Conservation (phyloP, 2,797 vertebrate genomes). For the Pangasius sanitwongsei region DNA sequence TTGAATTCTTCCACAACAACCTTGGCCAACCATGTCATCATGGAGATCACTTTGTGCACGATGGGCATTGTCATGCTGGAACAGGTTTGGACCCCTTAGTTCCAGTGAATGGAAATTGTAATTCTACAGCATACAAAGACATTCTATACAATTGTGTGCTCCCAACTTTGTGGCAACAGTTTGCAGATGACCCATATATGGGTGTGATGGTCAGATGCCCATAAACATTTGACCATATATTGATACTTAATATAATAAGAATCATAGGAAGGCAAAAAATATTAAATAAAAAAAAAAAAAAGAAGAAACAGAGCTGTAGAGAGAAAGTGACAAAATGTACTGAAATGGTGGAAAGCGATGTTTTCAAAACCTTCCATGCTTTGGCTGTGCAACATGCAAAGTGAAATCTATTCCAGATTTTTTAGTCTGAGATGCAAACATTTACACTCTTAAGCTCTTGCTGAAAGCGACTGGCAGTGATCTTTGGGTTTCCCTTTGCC, state of each 20-base stretch:
- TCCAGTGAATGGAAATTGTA: neutral
- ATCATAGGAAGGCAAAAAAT: neutral
- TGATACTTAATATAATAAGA: neutral
- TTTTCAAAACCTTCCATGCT: neutral
- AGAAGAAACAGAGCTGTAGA: neutral
- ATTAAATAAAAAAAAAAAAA: no score
- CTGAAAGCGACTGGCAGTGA: neutral
- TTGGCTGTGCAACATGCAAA: neutral
- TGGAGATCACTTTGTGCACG: neutral
- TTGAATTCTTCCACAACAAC: neutral
- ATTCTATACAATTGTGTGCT: neutral
- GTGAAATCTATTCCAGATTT: conserved; percentile 12
- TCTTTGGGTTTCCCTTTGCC: neutral
- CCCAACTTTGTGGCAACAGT: neutral
- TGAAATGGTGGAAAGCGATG: neutral
- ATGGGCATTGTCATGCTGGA: neutral
- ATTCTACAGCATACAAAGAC: neutral
- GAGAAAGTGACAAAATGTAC: neutral
- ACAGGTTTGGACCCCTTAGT: neutral
- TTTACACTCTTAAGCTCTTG: neutral
- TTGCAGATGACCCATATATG: neutral
- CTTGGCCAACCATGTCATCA: neutral
- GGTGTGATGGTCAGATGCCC: neutral
- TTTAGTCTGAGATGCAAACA: neutral
- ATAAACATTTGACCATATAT: neutral